Conservation (phyloP, 1,140 invertebrate genomes). For the Camponotus floridanus region DNA sequence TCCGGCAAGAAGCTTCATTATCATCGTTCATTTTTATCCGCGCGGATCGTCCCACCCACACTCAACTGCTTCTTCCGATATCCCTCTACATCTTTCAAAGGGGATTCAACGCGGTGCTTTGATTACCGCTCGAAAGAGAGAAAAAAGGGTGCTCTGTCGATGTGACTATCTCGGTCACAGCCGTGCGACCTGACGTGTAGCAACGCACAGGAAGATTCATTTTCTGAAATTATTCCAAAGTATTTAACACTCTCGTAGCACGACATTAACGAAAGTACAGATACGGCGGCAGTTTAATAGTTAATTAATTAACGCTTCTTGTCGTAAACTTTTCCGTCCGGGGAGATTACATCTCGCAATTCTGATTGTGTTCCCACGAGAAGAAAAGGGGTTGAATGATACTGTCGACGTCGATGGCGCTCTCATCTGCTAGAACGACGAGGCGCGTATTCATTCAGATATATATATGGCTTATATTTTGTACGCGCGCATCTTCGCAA, state of each 20-base stretch:
- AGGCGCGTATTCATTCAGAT: slow-evolving; percentile 8
- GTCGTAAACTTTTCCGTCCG: slow-evolving; percentile 31
- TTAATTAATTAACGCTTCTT: slow-evolving; percentile 58
- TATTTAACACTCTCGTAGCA: slow-evolving; percentile 6
- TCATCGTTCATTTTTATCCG: slow-evolving; percentile 54
- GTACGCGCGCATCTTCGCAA: slow-evolving; percentile 50
- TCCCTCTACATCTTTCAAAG: slow-evolving; percentile 52
- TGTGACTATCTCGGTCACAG: slow-evolving; percentile 26
- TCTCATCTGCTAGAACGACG: slow-evolving; percentile 24
- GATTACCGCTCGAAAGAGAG: slow-evolving; percentile 57
- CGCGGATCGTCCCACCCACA: neutral
- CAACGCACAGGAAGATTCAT: slow-evolving; percentile 8
- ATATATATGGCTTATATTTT: slow-evolving; percentile 1
- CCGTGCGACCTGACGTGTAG: neutral
- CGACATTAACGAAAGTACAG: slow-evolving; percentile 11
- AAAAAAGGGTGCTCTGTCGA: neutral
- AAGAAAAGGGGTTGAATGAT: slow-evolving; percentile 33
- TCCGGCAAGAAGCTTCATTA: slow-evolving; percentile 44
- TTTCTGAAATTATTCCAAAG: slow-evolving; percentile 43
- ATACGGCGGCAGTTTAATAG: slow-evolving; percentile 17
- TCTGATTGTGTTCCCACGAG: slow-evolving; percentile 35
- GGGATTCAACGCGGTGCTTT: slow-evolving; percentile 57
- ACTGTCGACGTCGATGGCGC: slow-evolving; percentile 44
- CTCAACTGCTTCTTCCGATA: slow-evolving; percentile 26
- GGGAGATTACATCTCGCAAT: slow-evolving; percentile 31